Evolutionary conservation across 2,797 vertebrate species (phyloP).

Genomic region (Petrocephalus schoutedeni): DNA sequence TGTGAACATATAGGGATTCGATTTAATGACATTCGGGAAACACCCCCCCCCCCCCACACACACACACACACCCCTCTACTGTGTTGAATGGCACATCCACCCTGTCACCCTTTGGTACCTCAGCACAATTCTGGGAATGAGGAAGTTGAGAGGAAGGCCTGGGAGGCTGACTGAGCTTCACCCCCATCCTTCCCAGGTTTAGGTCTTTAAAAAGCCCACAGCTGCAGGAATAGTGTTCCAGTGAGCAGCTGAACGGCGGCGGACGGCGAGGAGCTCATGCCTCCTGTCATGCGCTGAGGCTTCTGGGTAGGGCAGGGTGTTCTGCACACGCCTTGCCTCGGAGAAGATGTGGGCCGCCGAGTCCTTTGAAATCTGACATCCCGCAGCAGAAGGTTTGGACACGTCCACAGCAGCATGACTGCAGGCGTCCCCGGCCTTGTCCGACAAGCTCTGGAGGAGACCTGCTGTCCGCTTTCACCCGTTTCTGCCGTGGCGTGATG

Average conservation of each 20-base stretch:
- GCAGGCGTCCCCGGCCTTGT: not conserved
- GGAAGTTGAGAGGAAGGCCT: not conserved
- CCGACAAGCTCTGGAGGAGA: not conserved
- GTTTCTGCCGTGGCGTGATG: not conserved
- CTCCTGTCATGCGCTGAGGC: not conserved
- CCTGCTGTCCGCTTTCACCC: not conserved
- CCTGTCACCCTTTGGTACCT: not conserved
- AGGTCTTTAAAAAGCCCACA: not conserved
- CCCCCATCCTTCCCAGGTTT: conserved; percentile 5
- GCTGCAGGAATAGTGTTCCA: not conserved
- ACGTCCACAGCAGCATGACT: not conserved
- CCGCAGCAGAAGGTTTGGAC: not conserved
- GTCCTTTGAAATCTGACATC: not conserved
- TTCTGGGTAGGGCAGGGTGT: not conserved
- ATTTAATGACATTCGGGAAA: conserved; percentile 9
- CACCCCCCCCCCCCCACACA: not conserved
- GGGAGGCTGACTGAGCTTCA: conserved; percentile 7
- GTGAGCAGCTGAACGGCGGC: not conserved
- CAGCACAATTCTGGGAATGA: not conserved
- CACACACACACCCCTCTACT: not conserved
- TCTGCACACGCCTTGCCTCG: not conserved
- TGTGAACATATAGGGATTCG: conserved; percentile 14
- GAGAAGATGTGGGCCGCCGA: not conserved
- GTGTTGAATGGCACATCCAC: conserved; percentile 14
- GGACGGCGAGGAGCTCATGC: not conserved